Conservation (phyloP, 2,797 vertebrate species). For the Natrix natrix region DNA sequence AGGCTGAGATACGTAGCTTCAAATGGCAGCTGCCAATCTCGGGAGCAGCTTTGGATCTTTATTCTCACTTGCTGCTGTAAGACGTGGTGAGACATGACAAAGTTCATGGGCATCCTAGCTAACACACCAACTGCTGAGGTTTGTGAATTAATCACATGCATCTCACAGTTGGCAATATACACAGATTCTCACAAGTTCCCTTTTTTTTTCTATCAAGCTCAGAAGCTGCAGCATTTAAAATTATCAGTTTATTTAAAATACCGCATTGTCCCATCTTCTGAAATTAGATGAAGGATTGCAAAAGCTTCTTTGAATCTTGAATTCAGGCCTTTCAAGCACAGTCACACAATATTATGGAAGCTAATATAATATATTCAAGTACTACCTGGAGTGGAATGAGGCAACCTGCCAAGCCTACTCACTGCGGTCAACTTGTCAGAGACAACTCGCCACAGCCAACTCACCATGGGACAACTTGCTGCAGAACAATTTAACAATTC, state of each 20-base stretch:
- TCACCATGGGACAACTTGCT: neutral
- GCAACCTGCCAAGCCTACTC: neutral
- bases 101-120: slow-evolving; percentile 54
- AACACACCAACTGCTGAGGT: slow-evolving; percentile 55
- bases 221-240: neutral
- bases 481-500: neutral
- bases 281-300: neutral
- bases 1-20: slow-evolving; percentile 1
- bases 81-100: slow-evolving; percentile 42
- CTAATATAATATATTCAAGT: neutral
- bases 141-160: slow-evolving; percentile 69
- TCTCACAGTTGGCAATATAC: slow-evolving; percentile 52
- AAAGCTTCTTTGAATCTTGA: neutral
- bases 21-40: slow-evolving; percentile 52
- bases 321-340: neutral
- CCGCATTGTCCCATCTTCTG: neutral
- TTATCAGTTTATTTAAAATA: neutral
- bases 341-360: neutral
- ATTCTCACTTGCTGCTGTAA: slow-evolving; percentile 48
- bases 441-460: too few relatives aligned
- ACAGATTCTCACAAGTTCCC: slow-evolving; percentile 29
- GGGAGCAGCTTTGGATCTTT: slow-evolving; percentile 55
- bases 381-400: neutral
- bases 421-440: neutral
- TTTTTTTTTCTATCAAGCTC: neutral